phyloP scores from a whole-genome alignment of 2,888 invertebrate genomes.

The Hyles lineata region DNA sequence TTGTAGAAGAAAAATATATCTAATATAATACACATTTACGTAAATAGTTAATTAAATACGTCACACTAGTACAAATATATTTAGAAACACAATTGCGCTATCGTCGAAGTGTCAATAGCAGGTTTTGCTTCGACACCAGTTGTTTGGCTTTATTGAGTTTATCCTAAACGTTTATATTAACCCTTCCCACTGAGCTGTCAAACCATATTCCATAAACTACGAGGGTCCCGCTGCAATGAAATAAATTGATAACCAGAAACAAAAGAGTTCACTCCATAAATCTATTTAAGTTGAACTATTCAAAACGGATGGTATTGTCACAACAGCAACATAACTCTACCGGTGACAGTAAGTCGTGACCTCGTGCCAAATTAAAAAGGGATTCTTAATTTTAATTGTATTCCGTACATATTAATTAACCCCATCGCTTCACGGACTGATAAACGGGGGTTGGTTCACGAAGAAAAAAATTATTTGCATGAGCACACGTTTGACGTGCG shows the following conservation, averaged over 20 bases:
- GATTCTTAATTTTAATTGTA: constrained; percentile 80
- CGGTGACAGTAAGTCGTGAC: constrained; percentile 80
- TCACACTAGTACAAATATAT: constrained; percentile 10
- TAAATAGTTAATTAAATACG: constrained; percentile 15
- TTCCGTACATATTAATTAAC: constrained; percentile 84
- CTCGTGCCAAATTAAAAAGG: constrained; percentile 78
- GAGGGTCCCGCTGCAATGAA: constrained; percentile 69
- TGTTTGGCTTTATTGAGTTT: constrained; percentile 82
- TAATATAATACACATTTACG: background rate
- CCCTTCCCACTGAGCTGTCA: constrained; percentile 83
- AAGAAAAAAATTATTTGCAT: constrained; percentile 84
- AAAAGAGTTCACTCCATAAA: constrained; percentile 73
- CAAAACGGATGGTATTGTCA: constrained; percentile 73
- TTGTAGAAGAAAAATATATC: background rate
- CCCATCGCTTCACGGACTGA: constrained; percentile 77
- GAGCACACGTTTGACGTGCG: constrained; percentile 84
- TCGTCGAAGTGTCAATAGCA: constrained; percentile 79
- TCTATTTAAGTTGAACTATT: constrained; percentile 70
- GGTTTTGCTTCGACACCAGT: constrained; percentile 79
- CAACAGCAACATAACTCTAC: constrained; percentile 78
- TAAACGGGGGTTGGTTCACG: constrained; percentile 79
- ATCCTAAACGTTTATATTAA: constrained; percentile 82
- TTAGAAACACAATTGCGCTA: constrained; percentile 61
- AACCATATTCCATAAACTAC: constrained; percentile 74
- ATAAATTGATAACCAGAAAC: constrained; percentile 76